Evolutionary conservation across 2,113 vertebrate species (phyloP), one percentile per base, ranked within the genome.

Genomic region (Osmerus mordax): DNA sequence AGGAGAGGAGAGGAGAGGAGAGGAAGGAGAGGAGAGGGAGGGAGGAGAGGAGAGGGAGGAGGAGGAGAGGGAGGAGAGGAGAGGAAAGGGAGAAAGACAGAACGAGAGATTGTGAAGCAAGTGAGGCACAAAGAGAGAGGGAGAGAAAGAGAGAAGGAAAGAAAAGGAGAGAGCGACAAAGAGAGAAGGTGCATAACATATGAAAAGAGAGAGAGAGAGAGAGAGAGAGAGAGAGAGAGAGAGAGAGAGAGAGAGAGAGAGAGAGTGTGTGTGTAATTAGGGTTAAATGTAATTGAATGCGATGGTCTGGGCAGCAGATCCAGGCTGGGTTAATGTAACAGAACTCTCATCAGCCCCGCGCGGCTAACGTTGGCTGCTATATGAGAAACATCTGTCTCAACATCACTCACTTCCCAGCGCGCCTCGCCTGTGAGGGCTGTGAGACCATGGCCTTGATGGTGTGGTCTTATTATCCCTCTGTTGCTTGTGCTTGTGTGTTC

Each of bases 301-400:
- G 62, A 84, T 84, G 78, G 76, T 79, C 83, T 76, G 84, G 81
- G 84, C 80, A 73, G 80, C 65, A 28, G 77, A 80, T 74, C 88
- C 77, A 9, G 71, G 74, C 77, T 83, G 80, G 36, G 68, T 76
- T 86, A 87, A 89, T 84, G 82, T 79, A 87, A 84, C 79, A 79
- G 76, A 84, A 81, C 79, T 69, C 78, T 79, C 83, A 81, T 87
- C 89, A 83, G 78, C 60, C 89, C 74, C 72, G 83, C 47, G 21
- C 36, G 7, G 36, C 36, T 41, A 60, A 83, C 83, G 85, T 84
- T 77, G 72, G 83, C 79, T 69, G 1, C 82, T 81, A 84, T 87
- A 90, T 89, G 79, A 90, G 82, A 90, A 89, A 87, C 89, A 90
- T 90, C 84, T 91, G 88, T 90, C 91, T 91, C 84, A 88, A 87